Evolutionary conservation across 2,888 invertebrate species (phyloP).

Genomic region (Serripes groenlandicus): DNA sequence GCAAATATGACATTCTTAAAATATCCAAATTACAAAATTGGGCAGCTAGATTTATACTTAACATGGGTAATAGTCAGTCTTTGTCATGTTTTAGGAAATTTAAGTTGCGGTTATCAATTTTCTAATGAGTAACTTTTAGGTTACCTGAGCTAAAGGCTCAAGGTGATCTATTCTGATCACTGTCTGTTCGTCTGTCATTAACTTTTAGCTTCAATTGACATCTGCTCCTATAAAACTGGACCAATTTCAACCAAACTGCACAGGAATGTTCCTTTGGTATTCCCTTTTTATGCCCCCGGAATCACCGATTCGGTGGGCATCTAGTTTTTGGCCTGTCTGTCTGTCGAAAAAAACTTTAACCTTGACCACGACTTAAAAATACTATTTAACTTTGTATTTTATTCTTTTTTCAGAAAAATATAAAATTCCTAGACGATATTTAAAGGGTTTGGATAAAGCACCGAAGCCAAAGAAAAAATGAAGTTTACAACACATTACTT

Average conservation of each 20-base stretch:
- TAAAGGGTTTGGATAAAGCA: slow-evolving; percentile 92
- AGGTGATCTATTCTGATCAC: no score
- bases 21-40: no score
- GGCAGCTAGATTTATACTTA: no score
- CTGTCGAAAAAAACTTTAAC: neutral
- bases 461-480: slow-evolving; percentile 88
- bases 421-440: slow-evolving; percentile 91
- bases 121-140: no score
- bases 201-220: no score
- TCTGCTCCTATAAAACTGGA: no score
- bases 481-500: neutral
- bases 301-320: neutral
- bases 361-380: neutral
- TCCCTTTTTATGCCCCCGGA: neutral
- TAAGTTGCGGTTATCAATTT: no score
- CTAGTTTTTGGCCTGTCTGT: neutral
- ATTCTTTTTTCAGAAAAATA: slow-evolving; percentile 90
- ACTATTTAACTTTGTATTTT: neutral
- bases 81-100: no score
- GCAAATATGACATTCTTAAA: no score
- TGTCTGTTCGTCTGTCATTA: no score
- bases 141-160: no score
- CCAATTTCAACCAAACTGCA: neutral
- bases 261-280: neutral
- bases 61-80: no score